Evolutionary conservation across 1,140 invertebrate species (phyloP).

Genomic region (Teleopsis dalmanni): DNA sequence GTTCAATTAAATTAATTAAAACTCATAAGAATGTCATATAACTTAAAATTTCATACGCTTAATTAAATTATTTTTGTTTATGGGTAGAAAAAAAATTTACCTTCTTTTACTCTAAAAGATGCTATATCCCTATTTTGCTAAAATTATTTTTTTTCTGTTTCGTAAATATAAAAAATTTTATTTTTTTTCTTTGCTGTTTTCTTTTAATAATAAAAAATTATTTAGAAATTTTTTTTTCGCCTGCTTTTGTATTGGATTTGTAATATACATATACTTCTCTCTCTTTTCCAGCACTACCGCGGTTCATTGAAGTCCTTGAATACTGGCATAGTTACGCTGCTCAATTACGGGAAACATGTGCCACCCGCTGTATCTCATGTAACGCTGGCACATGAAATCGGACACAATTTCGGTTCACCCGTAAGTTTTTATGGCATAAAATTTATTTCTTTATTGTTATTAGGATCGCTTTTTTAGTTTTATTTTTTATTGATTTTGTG

Average conservation of each 20-base stretch:
- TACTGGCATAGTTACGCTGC: constrained; percentile 93
- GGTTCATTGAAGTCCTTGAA: constrained; percentile 92
- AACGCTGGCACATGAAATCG: constrained; percentile 97
- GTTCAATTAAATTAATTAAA: no score
- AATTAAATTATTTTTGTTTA: no score
- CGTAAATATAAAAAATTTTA: no score
- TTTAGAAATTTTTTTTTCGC: constrained; percentile 3
- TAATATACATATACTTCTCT: neutral
- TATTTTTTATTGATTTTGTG: no score
- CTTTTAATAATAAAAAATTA: neutral
- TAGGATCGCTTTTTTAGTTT: neutral
- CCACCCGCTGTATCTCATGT: constrained; percentile 96
- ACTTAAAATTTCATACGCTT: no score
- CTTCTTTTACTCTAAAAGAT: no score
- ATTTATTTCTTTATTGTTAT: neutral
- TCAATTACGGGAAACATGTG: constrained; percentile 99
- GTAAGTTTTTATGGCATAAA: constrained; percentile 48
- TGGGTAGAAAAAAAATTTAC: no score
- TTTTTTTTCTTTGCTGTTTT: neutral
- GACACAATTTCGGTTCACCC: constrained; percentile 98
- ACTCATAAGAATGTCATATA: no score
- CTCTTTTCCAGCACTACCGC: constrained; percentile 69
- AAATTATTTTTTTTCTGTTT: no score
- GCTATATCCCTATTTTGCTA: no score
- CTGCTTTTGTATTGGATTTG: neutral